These are phyloP conservation scores for Drosophila triauraria DNA, from an alignment of 1,140 invertebrate species.

Conservation along the genomic window DNA sequence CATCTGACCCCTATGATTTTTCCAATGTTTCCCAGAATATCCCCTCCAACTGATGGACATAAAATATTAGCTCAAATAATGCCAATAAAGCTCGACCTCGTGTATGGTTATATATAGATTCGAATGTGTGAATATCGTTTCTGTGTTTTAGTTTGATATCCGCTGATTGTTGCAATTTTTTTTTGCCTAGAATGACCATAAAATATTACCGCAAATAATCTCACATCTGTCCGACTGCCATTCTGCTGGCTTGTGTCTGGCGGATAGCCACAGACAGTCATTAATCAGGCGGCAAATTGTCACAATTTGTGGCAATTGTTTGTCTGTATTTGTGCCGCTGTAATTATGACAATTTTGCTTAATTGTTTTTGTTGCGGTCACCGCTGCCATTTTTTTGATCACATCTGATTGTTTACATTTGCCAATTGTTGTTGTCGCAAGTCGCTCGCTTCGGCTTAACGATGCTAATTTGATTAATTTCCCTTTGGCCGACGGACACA, in stretches of 20 bases:
- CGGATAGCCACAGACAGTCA: slow-evolving; percentile 57
- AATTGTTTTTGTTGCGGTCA: slow-evolving; percentile 55
- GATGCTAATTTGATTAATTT: slow-evolving; percentile 81
- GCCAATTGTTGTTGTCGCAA: slow-evolving; percentile 41
- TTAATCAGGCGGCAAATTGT: slow-evolving; percentile 65
- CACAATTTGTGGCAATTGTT: slow-evolving; percentile 47
- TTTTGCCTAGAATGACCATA: slow-evolving; percentile 28
- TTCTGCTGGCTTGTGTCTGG: slow-evolving; percentile 35
- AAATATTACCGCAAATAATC: slow-evolving; percentile 51
- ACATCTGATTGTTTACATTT: slow-evolving; percentile 53
- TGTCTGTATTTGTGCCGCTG: slow-evolving; percentile 34
- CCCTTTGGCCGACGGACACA: slow-evolving; percentile 55
- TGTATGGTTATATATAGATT: background rate
- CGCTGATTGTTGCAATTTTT: slow-evolving; percentile 8
- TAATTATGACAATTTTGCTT: slow-evolving; percentile 64
- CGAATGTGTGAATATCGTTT: slow-evolving; percentile 4
- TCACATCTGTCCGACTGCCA: slow-evolving; percentile 31
- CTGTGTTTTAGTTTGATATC: slow-evolving; percentile 1
- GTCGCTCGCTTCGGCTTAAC: slow-evolving; percentile 59
- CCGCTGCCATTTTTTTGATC: slow-evolving; percentile 18
- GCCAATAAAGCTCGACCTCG: too few species aligned
- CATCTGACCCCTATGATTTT: background rate
- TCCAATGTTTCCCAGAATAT: background rate
- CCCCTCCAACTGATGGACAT: background rate
- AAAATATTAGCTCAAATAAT: background rate